These are phyloP conservation scores for Catocala nupta DNA, from an alignment of 2,888 invertebrate genomes.

Conservation along the genomic window DNA sequence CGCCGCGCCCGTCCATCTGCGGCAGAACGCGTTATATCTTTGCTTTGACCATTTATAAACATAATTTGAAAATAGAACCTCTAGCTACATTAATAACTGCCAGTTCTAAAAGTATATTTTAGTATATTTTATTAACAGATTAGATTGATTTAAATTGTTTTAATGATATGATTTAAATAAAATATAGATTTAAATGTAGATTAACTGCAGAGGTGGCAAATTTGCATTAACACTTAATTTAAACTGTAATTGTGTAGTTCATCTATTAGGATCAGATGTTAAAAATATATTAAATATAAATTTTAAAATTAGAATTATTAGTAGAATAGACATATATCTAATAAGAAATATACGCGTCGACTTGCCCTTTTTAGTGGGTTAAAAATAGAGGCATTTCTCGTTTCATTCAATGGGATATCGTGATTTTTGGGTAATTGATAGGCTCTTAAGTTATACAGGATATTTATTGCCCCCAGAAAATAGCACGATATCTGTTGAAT, in stretches of 20 bases:
- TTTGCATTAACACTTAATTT: not conserved
- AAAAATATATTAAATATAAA: too few species aligned
- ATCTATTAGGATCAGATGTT: too few species aligned
- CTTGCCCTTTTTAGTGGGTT: too few species aligned
- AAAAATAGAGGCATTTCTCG: too few species aligned
- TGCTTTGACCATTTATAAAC: conserved; percentile 32
- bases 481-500: too few species aligned
- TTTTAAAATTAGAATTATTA: too few species aligned
- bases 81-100: conserved; percentile 11
- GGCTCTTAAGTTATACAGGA: too few species aligned
- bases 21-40: conserved; percentile 34
- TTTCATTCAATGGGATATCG: too few species aligned
- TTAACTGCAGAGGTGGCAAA: not conserved
- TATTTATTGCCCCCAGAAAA: too few species aligned
- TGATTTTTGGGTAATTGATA: too few species aligned
- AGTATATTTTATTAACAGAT: not conserved
- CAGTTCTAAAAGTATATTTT: conserved; percentile 17
- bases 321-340: too few species aligned
- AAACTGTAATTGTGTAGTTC: not conserved
- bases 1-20: conserved; percentile 41
- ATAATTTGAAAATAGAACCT: conserved; percentile 46
- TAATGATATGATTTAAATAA: conserved; percentile 2
- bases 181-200: conserved; percentile 1
- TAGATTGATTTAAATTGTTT: conserved; percentile 5
- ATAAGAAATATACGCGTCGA: too few species aligned